These are phyloP conservation scores for Octodonta nipae DNA, from an alignment of 2,888 invertebrate species.

Conservation along the genomic window DNA sequence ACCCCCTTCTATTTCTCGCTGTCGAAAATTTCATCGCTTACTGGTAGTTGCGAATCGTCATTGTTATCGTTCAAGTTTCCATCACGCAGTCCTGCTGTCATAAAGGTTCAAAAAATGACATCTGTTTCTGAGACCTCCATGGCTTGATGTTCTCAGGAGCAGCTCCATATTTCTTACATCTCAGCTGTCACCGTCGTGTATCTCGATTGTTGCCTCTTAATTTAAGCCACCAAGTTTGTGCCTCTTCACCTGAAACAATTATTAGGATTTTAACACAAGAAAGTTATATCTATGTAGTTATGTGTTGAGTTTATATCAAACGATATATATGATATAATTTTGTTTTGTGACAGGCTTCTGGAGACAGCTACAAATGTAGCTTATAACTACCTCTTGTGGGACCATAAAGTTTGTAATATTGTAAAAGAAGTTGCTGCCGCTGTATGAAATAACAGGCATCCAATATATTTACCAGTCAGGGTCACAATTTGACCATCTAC, in stretches of 20 bases:
- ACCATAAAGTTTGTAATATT: conserved; percentile 26
- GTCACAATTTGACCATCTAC: too few relatives aligned
- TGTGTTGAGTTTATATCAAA: too few relatives aligned
- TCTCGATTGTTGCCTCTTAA: conserved; percentile 3
- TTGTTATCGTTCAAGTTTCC: conserved; percentile 6
- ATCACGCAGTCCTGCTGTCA: conserved; percentile 7
- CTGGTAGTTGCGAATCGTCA: conserved; percentile 5
- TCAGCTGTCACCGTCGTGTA: conserved; percentile 4
- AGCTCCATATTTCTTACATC: conserved; percentile 4
- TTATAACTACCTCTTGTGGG: conserved; percentile 10
- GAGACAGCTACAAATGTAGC: conserved; percentile 11
- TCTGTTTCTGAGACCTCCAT: conserved; percentile 11
- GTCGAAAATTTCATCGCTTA: conserved; percentile 3
- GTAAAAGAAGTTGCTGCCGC: conserved; percentile 21
- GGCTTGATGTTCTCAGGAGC: conserved; percentile 4
- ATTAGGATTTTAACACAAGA: too few relatives aligned
- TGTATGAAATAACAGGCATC: conserved; percentile 18
- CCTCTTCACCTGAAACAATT: too few relatives aligned
- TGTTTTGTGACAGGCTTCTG: too few relatives aligned
- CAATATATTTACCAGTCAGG: conserved; percentile 7
- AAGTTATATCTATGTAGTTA: too few relatives aligned
- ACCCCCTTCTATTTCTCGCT: background rate
- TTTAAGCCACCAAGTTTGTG: conserved; percentile 3
- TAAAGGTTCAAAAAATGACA: conserved; percentile 10
- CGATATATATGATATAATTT: too few relatives aligned